A percentile compares a stretch with the other conserved stretches of the same genome.
Evolutionary conservation across 2,888 invertebrate species (phyloP).

Genomic region (Proisotoma minuta): DNA sequence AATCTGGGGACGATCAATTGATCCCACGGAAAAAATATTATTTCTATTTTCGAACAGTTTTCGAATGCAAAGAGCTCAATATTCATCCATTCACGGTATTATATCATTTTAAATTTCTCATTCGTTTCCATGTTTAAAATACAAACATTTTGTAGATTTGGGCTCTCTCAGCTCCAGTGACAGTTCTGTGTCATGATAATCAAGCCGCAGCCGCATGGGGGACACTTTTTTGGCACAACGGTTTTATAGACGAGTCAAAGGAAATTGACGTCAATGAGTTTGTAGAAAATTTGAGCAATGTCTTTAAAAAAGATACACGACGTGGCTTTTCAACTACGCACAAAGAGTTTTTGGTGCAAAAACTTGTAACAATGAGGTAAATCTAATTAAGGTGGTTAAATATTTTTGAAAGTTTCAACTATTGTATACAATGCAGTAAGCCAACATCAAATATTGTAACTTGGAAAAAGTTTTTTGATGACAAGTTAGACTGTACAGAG

Average conservation of each 20-base stretch:
- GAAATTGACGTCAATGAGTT: constrained; percentile 10
- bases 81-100: not conserved
- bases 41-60: constrained; percentile 18
- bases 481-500: not conserved
- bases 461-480: constrained; percentile 15
- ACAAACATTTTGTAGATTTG: constrained; percentile 7
- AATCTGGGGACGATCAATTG: not conserved
- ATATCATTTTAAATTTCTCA: not conserved
- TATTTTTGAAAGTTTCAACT: too few species aligned
- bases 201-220: constrained; percentile 23
- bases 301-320: not conserved
- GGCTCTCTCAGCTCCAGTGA: constrained; percentile 19
- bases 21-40: constrained; percentile 24
- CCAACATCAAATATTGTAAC: constrained; percentile 13
- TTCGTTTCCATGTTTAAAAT: not conserved
- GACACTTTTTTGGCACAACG: constrained; percentile 26
- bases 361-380: not conserved
- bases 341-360: not conserved
- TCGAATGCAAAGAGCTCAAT: not conserved
- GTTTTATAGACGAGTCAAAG: constrained; percentile 22
- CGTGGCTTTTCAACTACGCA: not conserved
- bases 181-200: constrained; percentile 23
- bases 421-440: too few species aligned
- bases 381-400: too few species aligned
- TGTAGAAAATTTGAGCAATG: constrained; percentile 17